phyloP scores from a whole-genome alignment of 1,140 invertebrate genomes.

The Drosophila kepulauana region DNA sequence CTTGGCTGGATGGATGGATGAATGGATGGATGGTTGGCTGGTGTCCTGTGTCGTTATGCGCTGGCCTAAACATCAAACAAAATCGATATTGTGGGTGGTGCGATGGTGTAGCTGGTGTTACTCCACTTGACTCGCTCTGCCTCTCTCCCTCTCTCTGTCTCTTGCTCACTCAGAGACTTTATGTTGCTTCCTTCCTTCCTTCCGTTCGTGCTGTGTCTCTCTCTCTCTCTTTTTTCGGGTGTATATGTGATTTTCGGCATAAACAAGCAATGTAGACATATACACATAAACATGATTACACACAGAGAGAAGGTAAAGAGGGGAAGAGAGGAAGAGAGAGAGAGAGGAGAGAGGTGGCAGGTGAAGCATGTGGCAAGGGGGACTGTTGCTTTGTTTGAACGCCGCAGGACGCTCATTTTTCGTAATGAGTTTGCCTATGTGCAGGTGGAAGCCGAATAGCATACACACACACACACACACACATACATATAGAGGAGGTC shows the following conservation, averaged over 20 bases:
- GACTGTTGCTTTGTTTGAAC: conserved; percentile 75
- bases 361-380: conserved; percentile 38
- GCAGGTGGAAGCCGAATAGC: conserved; percentile 18
- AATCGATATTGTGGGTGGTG: conserved; percentile 75
- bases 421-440: conserved; percentile 79
- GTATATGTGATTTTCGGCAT: conserved; percentile 74
- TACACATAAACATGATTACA: conserved; percentile 38
- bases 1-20: conserved; percentile 6
- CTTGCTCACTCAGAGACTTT: background rate
- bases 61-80: conserved; percentile 77
- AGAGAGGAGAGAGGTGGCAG: background rate
- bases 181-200: background rate
- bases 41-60: conserved; percentile 41
- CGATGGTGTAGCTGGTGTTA: conserved; percentile 33
- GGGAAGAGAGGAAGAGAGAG: background rate
- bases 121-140: background rate
- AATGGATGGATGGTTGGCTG: too few relatives aligned
- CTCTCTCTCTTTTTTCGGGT: background rate
- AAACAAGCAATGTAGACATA: conserved; percentile 64
- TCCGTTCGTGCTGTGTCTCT: background rate
- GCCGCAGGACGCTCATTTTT: conserved; percentile 82
- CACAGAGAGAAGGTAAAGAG: background rate
- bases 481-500: conserved; percentile 7
- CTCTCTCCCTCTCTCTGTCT: background rate
- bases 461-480: conserved; percentile 18